A percentile compares a stretch with the other conserved stretches of the same genome.
Evolutionary conservation across 2,888 invertebrate genomes (phyloP).

Genomic region (Drosophila cognata): DNA sequence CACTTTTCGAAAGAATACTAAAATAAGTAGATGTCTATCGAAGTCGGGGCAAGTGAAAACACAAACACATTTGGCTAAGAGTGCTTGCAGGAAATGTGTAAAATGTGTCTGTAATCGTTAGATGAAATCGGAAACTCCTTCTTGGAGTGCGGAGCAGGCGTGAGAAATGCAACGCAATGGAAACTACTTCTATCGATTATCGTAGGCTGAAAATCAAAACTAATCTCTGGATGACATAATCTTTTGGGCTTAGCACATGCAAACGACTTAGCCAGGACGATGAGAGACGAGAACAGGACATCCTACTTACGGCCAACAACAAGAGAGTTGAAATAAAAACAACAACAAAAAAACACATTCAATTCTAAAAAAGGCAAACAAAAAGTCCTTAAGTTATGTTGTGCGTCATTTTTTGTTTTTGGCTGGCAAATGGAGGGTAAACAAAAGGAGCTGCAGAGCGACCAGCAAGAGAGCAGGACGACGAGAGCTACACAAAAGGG

Average conservation of each 20-base stretch:
- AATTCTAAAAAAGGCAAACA: slow-evolving; percentile 82
- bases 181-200: slow-evolving; percentile 39
- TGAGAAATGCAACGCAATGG: slow-evolving; percentile 77
- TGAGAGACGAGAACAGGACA: slow-evolving; percentile 67
- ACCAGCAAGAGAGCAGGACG: slow-evolving; percentile 33
- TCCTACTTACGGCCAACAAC: slow-evolving; percentile 69
- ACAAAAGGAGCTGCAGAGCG: slow-evolving; percentile 59
- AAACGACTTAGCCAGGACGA: slow-evolving; percentile 64
- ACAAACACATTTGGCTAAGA: slow-evolving; percentile 59
- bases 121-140: slow-evolving; percentile 69
- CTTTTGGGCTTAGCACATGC: slow-evolving; percentile 67
- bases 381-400: slow-evolving; percentile 84
- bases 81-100: slow-evolving; percentile 68
- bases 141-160: slow-evolving; percentile 49
- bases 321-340: slow-evolving; percentile 17
- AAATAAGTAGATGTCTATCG: slow-evolving; percentile 52
- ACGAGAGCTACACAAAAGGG: slow-evolving; percentile 35
- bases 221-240: slow-evolving; percentile 74
- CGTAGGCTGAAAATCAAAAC: slow-evolving; percentile 57
- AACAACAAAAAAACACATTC: slow-evolving; percentile 31
- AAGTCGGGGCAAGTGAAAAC: slow-evolving; percentile 58
- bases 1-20: slow-evolving; percentile 62
- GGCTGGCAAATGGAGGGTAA: slow-evolving; percentile 62
- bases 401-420: slow-evolving; percentile 72
- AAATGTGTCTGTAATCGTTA: slow-evolving; percentile 57